A percentile compares a stretch with the other conserved stretches of the same genome.
Evolutionary conservation across 1,140 invertebrate genomes (phyloP).

Genomic region (Anastatus disparis): DNA sequence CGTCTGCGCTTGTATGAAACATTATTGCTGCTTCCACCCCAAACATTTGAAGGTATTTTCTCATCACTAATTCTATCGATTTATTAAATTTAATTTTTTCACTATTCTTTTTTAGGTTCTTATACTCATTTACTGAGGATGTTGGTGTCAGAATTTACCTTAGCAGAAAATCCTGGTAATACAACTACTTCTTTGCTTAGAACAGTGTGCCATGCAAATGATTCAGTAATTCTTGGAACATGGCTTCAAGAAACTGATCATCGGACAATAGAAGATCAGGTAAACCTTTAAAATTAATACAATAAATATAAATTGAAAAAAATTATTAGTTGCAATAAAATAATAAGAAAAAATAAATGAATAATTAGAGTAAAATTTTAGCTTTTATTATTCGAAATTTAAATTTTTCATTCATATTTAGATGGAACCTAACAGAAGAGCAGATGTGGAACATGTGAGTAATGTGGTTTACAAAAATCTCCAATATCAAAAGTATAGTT

Average conservation of each 20-base stretch:
- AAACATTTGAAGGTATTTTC: constrained; percentile 80
- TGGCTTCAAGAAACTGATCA: constrained; percentile 96
- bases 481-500: constrained; percentile 33
- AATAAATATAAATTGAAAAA: not conserved
- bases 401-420: constrained; percentile 63
- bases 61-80: not conserved
- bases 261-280: constrained; percentile 97
- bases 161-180: constrained; percentile 94
- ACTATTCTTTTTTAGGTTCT: constrained; percentile 68
- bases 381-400: constrained; percentile 42
- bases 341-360: not conserved
- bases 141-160: constrained; percentile 96
- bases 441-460: constrained; percentile 70
- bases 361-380: not conserved
- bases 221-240: constrained; percentile 87
- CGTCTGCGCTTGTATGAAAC: constrained; percentile 92
- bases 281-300: constrained; percentile 61
- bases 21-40: constrained; percentile 83
- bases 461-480: constrained; percentile 37
- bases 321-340: not conserved
- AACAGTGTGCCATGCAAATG: constrained; percentile 89
- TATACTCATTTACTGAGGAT: constrained; percentile 89
- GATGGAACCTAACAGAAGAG: constrained; percentile 81
- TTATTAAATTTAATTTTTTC: not conserved
- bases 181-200: constrained; percentile 91